A percentile compares a stretch with the other conserved stretches of the same genome.
phyloP scores from a whole-genome alignment of 2,888 invertebrate genomes.

The Sepioteuthis lessoniana region DNA sequence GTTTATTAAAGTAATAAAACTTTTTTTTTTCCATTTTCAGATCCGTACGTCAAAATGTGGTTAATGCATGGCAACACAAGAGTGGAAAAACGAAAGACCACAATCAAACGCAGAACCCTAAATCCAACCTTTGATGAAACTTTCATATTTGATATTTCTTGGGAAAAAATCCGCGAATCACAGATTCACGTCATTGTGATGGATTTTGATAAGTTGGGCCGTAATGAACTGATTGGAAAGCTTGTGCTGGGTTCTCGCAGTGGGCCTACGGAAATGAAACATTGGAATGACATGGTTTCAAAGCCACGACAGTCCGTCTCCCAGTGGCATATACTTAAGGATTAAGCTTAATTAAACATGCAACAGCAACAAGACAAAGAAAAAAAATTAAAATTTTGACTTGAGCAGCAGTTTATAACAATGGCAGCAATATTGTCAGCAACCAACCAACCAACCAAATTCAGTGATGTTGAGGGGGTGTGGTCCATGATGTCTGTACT shows the following conservation, averaged over 20 bases:
- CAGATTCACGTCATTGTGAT: slow-evolving; percentile 94
- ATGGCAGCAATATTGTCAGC: slow-evolving; percentile 20
- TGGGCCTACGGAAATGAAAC: slow-evolving; percentile 95
- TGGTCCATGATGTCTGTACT: slow-evolving; percentile 33
- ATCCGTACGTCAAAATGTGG: slow-evolving; percentile 99
- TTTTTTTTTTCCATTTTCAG: slow-evolving; percentile 78
- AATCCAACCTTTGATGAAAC: slow-evolving; percentile 97
- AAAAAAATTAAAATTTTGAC: neutral
- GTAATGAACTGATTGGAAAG: slow-evolving; percentile 92
- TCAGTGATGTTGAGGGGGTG: slow-evolving; percentile 15
- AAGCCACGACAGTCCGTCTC: slow-evolving; percentile 96
- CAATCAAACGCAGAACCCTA: slow-evolving; percentile 81
- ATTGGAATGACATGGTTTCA: slow-evolving; percentile 99
- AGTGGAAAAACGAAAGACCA: slow-evolving; percentile 95
- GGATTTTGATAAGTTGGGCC: slow-evolving; percentile 97
- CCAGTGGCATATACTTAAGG: slow-evolving; percentile 95
- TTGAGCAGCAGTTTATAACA: slow-evolving; percentile 9
- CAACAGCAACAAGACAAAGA: neutral
- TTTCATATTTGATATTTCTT: slow-evolving; percentile 95
- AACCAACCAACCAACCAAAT: slow-evolving; percentile 8
- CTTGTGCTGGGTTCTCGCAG: slow-evolving; percentile 79
- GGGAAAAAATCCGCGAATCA: slow-evolving; percentile 96
- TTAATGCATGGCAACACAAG: slow-evolving; percentile 94
- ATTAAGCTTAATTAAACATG: slow-evolving; percentile 59
- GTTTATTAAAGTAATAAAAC: too few species aligned